phyloP scores from a whole-genome alignment of 2,113 vertebrate genomes.

The Oophaga pumilio region DNA sequence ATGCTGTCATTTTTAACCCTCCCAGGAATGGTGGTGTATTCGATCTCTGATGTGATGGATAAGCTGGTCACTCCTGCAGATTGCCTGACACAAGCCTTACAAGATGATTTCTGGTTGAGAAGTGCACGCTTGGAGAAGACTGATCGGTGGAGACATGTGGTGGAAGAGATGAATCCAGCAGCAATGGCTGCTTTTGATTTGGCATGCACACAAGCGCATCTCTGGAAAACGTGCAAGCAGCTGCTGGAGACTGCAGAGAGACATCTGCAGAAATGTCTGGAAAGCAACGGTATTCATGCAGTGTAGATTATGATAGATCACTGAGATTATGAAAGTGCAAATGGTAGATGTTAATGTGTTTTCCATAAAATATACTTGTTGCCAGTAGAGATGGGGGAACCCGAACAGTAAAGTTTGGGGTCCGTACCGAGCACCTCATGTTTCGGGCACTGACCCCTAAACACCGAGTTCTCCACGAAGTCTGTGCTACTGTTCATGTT shows the following conservation, averaged over 20 bases:
- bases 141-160: conserved; percentile 70
- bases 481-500: too few relatives aligned
- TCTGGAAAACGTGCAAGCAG: conserved; percentile 95
- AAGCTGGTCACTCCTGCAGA: conserved; percentile 83
- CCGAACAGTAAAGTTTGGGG: too few relatives aligned
- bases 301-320: neutral
- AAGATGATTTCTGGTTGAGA: conserved; percentile 88
- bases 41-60: conserved; percentile 93
- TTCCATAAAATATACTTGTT: neutral
- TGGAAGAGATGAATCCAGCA: conserved; percentile 86
- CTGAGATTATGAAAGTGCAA: too few relatives aligned
- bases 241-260: conserved; percentile 93
- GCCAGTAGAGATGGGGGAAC: too few relatives aligned
- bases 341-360: neutral
- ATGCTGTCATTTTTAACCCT: neutral
- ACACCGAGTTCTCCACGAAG: too few relatives aligned
- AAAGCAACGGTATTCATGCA: conserved; percentile 74
- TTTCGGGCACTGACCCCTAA: too few relatives aligned
- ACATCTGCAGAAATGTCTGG: conserved; percentile 76
- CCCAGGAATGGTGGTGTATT: conserved; percentile 95
- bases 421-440: too few relatives aligned
- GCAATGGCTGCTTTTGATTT: conserved; percentile 94
- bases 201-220: conserved; percentile 90
- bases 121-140: conserved; percentile 70
- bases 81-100: conserved; percentile 78